Percentiles rank a stretch among this genome's conserved stretches.
Evolutionary conservation across 2,797 vertebrate species (phyloP).

Genomic region (Alauda arvensis): DNA sequence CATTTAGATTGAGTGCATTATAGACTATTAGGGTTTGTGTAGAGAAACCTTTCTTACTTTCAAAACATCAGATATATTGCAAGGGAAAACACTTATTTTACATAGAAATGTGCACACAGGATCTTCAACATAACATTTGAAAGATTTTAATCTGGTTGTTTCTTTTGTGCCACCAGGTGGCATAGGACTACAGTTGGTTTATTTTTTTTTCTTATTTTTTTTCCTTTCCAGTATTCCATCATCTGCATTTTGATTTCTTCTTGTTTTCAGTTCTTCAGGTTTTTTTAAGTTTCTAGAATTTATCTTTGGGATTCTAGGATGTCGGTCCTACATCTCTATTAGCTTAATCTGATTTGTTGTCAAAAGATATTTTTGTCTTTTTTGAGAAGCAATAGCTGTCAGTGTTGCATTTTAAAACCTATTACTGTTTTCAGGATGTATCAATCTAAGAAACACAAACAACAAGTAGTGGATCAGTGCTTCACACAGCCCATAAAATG

Average conservation of each 20-base stretch:
- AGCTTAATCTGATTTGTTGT: neutral
- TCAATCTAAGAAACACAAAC: neutral
- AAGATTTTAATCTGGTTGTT: neutral
- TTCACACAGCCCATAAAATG: neutral
- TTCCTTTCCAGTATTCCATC: neutral
- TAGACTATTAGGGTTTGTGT: neutral
- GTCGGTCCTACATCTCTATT: neutral
- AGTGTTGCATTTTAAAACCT: neutral
- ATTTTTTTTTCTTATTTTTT: neutral
- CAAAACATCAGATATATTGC: neutral
- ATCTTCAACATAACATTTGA: neutral
- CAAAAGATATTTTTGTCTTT: neutral
- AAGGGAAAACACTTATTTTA: neutral
- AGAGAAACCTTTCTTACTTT: neutral
- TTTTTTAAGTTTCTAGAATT: neutral
- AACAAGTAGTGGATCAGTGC: neutral
- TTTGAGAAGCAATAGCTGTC: neutral
- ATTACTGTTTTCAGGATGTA: neutral
- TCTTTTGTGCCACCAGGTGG: constrained; percentile 49
- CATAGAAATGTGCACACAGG: neutral
- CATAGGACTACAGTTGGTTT: neutral
- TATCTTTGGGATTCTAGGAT: neutral
- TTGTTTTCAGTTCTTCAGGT: neutral
- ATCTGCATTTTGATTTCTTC: neutral
- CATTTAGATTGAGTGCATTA: neutral